Conservation (phyloP, 2,113 vertebrate genomes). For the Apodemus sylvaticus region DNA sequence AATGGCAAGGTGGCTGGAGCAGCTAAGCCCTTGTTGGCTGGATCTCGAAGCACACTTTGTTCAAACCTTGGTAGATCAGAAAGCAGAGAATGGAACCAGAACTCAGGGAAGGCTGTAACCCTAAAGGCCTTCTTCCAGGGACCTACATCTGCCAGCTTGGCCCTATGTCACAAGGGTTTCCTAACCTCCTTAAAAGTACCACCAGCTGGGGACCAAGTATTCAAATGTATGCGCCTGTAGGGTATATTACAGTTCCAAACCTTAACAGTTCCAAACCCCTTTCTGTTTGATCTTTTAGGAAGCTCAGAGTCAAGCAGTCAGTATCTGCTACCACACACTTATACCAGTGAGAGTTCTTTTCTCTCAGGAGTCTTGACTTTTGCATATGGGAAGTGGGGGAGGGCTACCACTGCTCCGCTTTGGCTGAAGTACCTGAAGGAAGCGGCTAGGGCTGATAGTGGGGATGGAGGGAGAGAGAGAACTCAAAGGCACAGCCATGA, state of each 20-base stretch:
- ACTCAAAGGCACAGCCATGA: neutral
- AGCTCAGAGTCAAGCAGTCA: neutral
- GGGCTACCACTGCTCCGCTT: neutral
- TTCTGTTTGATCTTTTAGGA: constrained; percentile 45
- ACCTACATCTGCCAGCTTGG: neutral
- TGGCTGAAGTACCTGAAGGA: neutral
- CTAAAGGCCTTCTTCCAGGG: neutral
- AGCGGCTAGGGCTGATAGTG: neutral
- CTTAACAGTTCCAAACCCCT: neutral
- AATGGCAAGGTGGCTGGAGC: neutral
- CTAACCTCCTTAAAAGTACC: neutral
- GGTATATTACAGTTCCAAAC: neutral
- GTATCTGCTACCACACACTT: neutral
- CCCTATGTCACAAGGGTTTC: neutral
- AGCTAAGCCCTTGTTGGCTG: neutral
- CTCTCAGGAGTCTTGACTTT: neutral
- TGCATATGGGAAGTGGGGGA: rapidly evolving
- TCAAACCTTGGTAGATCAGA: neutral
- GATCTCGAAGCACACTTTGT: neutral
- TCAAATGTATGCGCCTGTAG: neutral
- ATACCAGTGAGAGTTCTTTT: neutral
- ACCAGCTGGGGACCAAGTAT: neutral
- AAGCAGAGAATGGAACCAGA: neutral
- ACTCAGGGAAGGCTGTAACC: neutral
- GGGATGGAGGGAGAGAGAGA: neutral